Percentiles rank a stretch among this genome's conserved stretches.
phyloP scores from a whole-genome alignment of 2,888 invertebrate genomes.

The Helobdella robusta region DNA sequence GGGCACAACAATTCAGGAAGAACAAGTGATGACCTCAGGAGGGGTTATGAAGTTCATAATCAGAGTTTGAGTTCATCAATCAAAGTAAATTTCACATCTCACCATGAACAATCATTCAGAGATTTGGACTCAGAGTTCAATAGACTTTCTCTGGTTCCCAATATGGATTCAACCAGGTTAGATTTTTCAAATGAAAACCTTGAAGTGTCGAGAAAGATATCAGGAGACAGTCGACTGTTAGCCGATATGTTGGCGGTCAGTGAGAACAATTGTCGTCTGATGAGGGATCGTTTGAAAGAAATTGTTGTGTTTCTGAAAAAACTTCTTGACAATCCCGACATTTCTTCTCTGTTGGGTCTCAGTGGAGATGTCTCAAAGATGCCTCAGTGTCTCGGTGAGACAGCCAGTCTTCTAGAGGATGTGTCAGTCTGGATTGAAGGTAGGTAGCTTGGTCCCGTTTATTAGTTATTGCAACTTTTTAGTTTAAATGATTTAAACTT shows the following conservation, averaged over 20 bases:
- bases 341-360: neutral
- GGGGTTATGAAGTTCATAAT: too few species aligned
- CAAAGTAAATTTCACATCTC: neutral
- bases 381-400: constrained; percentile 11
- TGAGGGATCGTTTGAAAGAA: constrained; percentile 10
- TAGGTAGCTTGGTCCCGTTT: neutral
- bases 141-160: neutral
- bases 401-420: neutral
- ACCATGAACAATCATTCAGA: constrained; percentile 3
- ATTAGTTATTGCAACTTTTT: neutral
- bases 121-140: too few species aligned
- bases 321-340: constrained; percentile 3
- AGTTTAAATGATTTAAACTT: too few species aligned
- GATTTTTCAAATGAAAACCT: neutral
- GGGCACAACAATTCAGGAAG: neutral
- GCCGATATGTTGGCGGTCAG: constrained; percentile 19
- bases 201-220: neutral
- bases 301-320: neutral
- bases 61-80: neutral
- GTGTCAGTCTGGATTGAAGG: constrained; percentile 14
- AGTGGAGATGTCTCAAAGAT: neutral
- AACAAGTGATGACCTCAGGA: neutral
- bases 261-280: constrained; percentile 6
- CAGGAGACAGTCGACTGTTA: neutral
- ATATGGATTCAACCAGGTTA: constrained; percentile 1